Evolutionary conservation across 2,113 vertebrate genomes (phyloP), one percentile per base, ranked within the genome.

Genomic region (Archilochus colubris): DNA sequence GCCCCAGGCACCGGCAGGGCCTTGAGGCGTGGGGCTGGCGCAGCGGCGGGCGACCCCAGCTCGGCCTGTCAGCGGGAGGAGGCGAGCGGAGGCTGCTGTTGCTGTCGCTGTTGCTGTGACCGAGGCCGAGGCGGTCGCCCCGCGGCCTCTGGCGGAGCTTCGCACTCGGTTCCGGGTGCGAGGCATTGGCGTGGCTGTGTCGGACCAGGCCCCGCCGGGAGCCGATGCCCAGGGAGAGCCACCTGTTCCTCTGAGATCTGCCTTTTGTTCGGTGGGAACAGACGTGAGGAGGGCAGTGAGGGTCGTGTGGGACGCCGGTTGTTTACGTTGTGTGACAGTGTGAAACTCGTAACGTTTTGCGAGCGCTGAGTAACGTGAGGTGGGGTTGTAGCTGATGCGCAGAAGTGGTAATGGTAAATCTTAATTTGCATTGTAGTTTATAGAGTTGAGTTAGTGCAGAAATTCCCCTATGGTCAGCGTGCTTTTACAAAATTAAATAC

Each of bases 161-260:
- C 30, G 36, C 23, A 48, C 85, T 75, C 73, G 61, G 91, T 94
- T 95, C 96, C 89, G 96, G 92, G 89, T 94, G 3, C 55, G 75
- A 59, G 85, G 80, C 64, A 55, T 50, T 61, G 94, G 80, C 74
- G 80, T 38, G 62, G 48, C 53, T 55, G 0, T 23, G 73, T 51
- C 8, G 25, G 30, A 61, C 84, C 38, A 22, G 18, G 10, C 36
- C 5, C 31, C 25, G 4, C 24, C 6, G 16, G 46, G 44, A 43
- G 22, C 5, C 24, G 51, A 28, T 38, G 58, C 30, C 12, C 5
- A 1, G 13, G 7, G 30, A 38, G 18, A 83, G 58, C 64, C 79
- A 3, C 53, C 30, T 59, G 57, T 57, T n/a, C 2, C n/a, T 48
- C 9, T 18, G 48, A 14, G 6, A 14, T 15, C 22, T 18, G 2